Conservation (phyloP, 1,140 invertebrate genomes). For the Aculops lycopersici region DNA sequence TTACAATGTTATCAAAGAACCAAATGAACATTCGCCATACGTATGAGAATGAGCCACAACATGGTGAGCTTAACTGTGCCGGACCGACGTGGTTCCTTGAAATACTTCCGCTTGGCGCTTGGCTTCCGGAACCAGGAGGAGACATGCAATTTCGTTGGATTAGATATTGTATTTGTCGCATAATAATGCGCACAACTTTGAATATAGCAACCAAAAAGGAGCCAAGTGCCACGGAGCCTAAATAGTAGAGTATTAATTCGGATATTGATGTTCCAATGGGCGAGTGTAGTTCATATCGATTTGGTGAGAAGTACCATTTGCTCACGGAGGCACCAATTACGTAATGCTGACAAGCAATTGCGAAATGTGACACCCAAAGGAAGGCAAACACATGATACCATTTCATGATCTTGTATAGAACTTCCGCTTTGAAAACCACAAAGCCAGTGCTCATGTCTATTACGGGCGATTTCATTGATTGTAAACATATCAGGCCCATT, state of each 20-base stretch:
- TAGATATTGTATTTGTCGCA: slow-evolving; percentile 12
- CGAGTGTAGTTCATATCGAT: slow-evolving; percentile 25
- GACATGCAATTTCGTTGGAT: background rate
- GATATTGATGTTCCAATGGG: slow-evolving; percentile 24
- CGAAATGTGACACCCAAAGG: slow-evolving; percentile 36
- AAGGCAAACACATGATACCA: slow-evolving; percentile 26
- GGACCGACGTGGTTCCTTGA: slow-evolving; percentile 13
- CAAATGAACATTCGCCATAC: slow-evolving; percentile 17
- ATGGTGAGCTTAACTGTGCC: background rate
- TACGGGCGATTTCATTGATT: slow-evolving; percentile 25
- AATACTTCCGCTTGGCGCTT: no score
- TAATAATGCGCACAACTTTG: slow-evolving; percentile 5
- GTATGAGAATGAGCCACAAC: background rate
- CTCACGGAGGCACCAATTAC: slow-evolving; percentile 36
- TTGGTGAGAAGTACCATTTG: slow-evolving; percentile 41
- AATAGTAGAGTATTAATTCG: slow-evolving; percentile 29
- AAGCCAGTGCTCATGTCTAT: slow-evolving; percentile 17
- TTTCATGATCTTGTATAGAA: slow-evolving; percentile 17
- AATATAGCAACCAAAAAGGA: slow-evolving; percentile 23
- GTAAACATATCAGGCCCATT: slow-evolving; percentile 25
- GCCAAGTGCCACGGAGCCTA: slow-evolving; percentile 40
- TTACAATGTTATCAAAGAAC: slow-evolving; percentile 35
- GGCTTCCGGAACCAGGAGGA: background rate
- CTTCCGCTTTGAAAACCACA: slow-evolving; percentile 20
- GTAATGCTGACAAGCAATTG: slow-evolving; percentile 38